These are phyloP conservation scores for Amblyteles armatorius DNA, from an alignment of 2,888 invertebrate genomes.

Conservation along the genomic window DNA sequence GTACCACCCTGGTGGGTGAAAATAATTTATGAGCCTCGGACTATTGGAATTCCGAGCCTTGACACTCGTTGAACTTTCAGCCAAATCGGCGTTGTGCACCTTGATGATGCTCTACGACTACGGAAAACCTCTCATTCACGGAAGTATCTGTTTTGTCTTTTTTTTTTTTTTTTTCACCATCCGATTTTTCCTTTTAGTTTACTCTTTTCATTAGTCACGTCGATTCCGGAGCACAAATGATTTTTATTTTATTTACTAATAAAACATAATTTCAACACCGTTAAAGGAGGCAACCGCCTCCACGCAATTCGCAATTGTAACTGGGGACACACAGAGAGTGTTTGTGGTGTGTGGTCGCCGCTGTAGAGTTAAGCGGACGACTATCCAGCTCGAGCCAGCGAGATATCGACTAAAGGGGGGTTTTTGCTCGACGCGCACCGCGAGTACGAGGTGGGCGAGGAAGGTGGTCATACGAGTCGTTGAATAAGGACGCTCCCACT, in stretches of 20 bases:
- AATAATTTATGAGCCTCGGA: slow-evolving; percentile 48
- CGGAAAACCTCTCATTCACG: neutral
- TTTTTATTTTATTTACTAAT: slow-evolving; percentile 11
- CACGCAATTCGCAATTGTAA: slow-evolving; percentile 69
- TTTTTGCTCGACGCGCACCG: slow-evolving; percentile 66
- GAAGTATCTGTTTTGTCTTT: neutral
- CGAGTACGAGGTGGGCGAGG: slow-evolving; percentile 61
- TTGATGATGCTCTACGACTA: slow-evolving; percentile 22
- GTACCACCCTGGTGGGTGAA: neutral
- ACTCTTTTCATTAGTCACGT: neutral
- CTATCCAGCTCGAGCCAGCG: slow-evolving; percentile 68
- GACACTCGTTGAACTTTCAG: slow-evolving; percentile 53
- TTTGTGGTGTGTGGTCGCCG: slow-evolving; percentile 56
- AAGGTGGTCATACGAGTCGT: slow-evolving; percentile 57
- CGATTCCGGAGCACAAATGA: neutral
- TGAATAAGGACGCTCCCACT: slow-evolving; percentile 49
- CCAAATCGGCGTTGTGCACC: neutral
- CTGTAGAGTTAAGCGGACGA: slow-evolving; percentile 50
- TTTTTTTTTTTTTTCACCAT: slow-evolving; percentile 7
- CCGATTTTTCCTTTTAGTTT: neutral
- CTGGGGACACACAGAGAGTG: slow-evolving; percentile 65
- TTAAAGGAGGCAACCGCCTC: slow-evolving; percentile 66
- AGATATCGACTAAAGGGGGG: slow-evolving; percentile 81
- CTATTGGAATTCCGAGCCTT: slow-evolving; percentile 47
- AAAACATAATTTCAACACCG: slow-evolving; percentile 25